phyloP scores from a whole-genome alignment of 1,140 invertebrate species.

The Ditylenchus dipsaci region DNA sequence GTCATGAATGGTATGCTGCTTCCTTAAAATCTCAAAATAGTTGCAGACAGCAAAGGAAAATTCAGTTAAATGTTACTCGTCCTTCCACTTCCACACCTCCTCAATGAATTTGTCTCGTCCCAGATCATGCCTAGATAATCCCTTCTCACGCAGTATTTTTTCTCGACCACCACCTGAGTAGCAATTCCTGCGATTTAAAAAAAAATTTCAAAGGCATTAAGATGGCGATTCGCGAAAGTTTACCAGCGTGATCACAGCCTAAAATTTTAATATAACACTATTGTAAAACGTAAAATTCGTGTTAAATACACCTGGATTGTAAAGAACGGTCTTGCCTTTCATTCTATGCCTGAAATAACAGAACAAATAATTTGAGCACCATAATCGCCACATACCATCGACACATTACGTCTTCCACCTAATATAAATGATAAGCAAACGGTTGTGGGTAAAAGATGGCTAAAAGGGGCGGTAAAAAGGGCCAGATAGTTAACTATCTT shows the following conservation, averaged over 20 bases:
- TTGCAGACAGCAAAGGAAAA: constrained; percentile 5
- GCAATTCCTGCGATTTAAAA: constrained; percentile 99
- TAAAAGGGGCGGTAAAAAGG: too few relatives aligned
- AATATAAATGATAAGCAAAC: not conserved
- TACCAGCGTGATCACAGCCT: constrained; percentile 92
- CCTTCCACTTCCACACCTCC: constrained; percentile 91
- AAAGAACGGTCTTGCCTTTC: constrained; percentile 80
- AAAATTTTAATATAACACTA: too few relatives aligned
- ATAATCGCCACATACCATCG: constrained; percentile 70
- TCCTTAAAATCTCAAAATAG: constrained; percentile 65
- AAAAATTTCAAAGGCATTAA: constrained; percentile 83
- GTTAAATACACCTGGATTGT: constrained; percentile 76
- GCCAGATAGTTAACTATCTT: too few relatives aligned
- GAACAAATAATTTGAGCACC: too few relatives aligned
- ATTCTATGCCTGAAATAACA: constrained; percentile 74
- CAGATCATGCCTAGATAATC: constrained; percentile 77
- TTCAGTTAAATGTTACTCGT: constrained; percentile 67
- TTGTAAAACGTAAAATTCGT: too few relatives aligned
- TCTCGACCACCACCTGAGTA: constrained; percentile 87
- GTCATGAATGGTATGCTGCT: constrained; percentile 84
- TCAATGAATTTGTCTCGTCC: constrained; percentile 87
- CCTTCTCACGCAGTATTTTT: constrained; percentile 67
- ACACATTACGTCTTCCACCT: constrained; percentile 77
- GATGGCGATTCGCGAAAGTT: constrained; percentile 61
- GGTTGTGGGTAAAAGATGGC: too few relatives aligned